Evolutionary conservation across 2,113 vertebrate species (phyloP), one percentile per base, ranked within the genome.

Genomic region (Haliaeetus leucogaster): DNA sequence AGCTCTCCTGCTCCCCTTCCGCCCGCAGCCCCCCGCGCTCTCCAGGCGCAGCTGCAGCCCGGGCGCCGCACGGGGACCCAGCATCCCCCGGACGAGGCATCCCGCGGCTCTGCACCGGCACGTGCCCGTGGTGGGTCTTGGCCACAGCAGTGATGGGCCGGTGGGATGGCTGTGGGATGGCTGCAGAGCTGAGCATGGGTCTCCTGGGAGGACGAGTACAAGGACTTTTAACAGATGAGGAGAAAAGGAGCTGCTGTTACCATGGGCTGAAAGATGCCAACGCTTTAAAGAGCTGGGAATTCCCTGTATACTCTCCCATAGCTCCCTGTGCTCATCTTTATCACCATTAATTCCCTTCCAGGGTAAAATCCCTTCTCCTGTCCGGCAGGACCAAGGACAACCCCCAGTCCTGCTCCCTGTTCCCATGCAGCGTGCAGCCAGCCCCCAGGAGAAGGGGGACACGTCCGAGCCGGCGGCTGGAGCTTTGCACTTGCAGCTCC

Each of bases 51-150:
- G 13, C 55, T 29, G 92, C 27, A 21, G 56, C 55, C 68, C 4
- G 1, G 62, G 58, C 38, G 23, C 58, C 3, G 2, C 0, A 6
- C 1, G 1, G 65, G 29, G 6, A 43, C 50, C 56, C 16, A 0
- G 48, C 4, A 6, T 16, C 62, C 38, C 53, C 36, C 0, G 7
- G 14, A 7, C 7, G 2, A 2, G 16, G 62, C 81, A 34, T 26
- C 32, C 48, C 2, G 0, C 2, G 11, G 42, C 76, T 20, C 71
- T 45, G 62, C 2, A 0, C 43, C 0, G 20, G 55, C 23, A 11
- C 1, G 1, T 2, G 55, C 16, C 0, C 9, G 13, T 2, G 18
- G 23, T 4, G 13, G 38, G 38, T 82, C 36, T n/a, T 2, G 18
- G 70, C 68, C 2, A 0, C 1, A 2, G 53, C 9, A 22, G 12